phyloP scores from a whole-genome alignment of 2,888 invertebrate species.

The Gryllus longicercus region DNA sequence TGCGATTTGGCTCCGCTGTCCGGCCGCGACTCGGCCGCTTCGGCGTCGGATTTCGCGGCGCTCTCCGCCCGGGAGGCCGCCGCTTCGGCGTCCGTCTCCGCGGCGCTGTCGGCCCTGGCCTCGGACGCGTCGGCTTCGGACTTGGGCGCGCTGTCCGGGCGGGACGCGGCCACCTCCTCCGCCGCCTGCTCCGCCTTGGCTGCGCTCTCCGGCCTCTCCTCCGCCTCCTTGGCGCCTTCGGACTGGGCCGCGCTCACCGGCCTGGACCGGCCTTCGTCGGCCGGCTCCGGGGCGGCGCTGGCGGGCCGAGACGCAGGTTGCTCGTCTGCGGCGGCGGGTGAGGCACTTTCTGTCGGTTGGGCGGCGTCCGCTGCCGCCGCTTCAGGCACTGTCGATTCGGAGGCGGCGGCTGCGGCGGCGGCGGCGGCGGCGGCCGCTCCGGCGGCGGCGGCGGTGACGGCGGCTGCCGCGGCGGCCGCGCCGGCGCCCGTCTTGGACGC shows the following conservation, averaged over 20 bases:
- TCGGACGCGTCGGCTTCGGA: background rate
- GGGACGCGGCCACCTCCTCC: background rate
- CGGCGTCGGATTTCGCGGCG: background rate
- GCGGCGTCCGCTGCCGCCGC: conserved; percentile 27
- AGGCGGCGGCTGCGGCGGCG: background rate
- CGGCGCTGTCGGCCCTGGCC: background rate
- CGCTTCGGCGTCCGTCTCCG: conserved; percentile 12
- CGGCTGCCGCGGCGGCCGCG: conserved; percentile 25
- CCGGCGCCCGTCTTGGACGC: conserved; percentile 28
- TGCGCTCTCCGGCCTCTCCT: conserved; percentile 12
- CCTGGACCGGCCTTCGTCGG: background rate
- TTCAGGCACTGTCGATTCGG: conserved; percentile 24
- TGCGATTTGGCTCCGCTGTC: background rate
- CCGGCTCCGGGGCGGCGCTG: conserved; percentile 22
- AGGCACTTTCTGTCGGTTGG: conserved; percentile 20
- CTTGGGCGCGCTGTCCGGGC: background rate
- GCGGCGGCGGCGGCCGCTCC: conserved; percentile 27
- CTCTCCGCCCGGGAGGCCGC: background rate
- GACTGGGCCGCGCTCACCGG: background rate
- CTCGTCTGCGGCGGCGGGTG: conserved; percentile 24
- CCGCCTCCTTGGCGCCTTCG: conserved; percentile 17
- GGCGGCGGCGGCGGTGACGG: conserved; percentile 23
- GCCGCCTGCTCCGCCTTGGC: background rate
- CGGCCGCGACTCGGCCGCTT: background rate
- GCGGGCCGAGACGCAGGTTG: background rate